Conservation (phyloP, 2,888 invertebrate species). For the Platypus cylindrus region DNA sequence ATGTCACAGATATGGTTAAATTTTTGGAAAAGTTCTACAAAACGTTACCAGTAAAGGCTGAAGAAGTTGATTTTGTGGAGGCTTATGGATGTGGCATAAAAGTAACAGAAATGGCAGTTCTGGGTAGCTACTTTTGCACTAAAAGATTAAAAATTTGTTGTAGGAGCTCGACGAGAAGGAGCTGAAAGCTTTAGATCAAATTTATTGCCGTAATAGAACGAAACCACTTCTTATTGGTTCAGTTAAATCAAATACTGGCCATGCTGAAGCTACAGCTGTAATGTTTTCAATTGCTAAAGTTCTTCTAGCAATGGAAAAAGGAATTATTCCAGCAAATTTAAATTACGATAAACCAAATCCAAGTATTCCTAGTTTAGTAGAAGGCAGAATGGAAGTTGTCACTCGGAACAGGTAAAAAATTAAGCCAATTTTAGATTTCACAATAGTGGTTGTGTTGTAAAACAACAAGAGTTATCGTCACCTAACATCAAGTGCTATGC, state of each 20-base stretch:
- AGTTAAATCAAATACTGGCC: slow-evolving; percentile 96
- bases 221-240: slow-evolving; percentile 81
- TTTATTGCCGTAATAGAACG: slow-evolving; percentile 72
- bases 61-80: slow-evolving; percentile 32
- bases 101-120: too few species aligned
- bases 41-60: slow-evolving; percentile 33
- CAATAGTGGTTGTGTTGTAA: too few species aligned
- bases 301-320: slow-evolving; percentile 82
- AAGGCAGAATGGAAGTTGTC: slow-evolving; percentile 73
- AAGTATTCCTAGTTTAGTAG: slow-evolving; percentile 72
- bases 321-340: slow-evolving; percentile 78
- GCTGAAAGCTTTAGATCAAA: slow-evolving; percentile 78
- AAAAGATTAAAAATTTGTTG: slow-evolving; percentile 11
- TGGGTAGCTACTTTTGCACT: too few species aligned
- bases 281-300: slow-evolving; percentile 82
- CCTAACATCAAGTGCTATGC: too few species aligned
- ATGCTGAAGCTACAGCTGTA: slow-evolving; percentile 84
- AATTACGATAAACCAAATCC: slow-evolving; percentile 81
- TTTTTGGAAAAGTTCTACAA: slow-evolving; percentile 44
- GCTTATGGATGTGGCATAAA: slow-evolving; percentile 31
- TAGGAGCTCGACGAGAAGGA: slow-evolving; percentile 50
- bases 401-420: slow-evolving; percentile 53
- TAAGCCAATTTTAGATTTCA: too few species aligned
- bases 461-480: too few species aligned
- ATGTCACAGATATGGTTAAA: slow-evolving; percentile 33